Evolutionary conservation across 2,888 invertebrate genomes (phyloP).

Genomic region (Salpingus planirostris): DNA sequence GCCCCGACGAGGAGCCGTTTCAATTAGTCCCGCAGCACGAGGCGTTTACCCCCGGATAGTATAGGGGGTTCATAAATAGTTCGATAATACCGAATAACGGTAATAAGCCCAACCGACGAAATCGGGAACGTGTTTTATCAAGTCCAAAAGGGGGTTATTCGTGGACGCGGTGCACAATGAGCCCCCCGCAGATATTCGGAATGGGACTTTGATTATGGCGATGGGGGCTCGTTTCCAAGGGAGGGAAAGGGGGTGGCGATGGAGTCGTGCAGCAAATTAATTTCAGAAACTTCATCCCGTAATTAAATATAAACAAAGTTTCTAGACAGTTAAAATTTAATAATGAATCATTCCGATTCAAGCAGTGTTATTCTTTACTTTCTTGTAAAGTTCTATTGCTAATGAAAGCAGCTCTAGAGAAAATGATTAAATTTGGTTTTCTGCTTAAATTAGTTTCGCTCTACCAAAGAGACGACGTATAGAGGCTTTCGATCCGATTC

Average conservation of each 20-base stretch:
- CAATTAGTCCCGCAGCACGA: constrained; percentile 4
- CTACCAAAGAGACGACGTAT: constrained; percentile 25
- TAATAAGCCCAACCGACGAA: too few species aligned
- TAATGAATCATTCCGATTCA: constrained; percentile 38
- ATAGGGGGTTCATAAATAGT: too few species aligned
- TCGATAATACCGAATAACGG: too few species aligned
- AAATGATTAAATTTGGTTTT: constrained; percentile 40
- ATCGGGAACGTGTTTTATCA: too few species aligned
- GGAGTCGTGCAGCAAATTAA: constrained; percentile 24
- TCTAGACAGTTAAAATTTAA: constrained; percentile 35
- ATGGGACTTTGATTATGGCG: too few species aligned
- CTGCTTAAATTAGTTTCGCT: constrained; percentile 35
- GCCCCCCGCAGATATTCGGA: not conserved
- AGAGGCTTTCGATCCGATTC: constrained; percentile 21
- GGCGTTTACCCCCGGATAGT: too few species aligned
- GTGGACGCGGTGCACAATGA: too few species aligned
- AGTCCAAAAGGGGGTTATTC: too few species aligned
- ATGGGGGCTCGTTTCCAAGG: too few species aligned
- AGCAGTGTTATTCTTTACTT: constrained; percentile 39
- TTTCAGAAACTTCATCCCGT: constrained; percentile 30
- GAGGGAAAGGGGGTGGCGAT: not conserved
- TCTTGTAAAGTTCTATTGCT: constrained; percentile 37
- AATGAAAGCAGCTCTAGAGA: constrained; percentile 36
- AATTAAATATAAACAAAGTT: constrained; percentile 38
- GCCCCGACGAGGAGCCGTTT: constrained; percentile 20